A percentile compares a stretch with the other conserved stretches of the same genome.
phyloP scores from a whole-genome alignment of 2,888 invertebrate genomes.

The Ophonus ardosiacus region DNA sequence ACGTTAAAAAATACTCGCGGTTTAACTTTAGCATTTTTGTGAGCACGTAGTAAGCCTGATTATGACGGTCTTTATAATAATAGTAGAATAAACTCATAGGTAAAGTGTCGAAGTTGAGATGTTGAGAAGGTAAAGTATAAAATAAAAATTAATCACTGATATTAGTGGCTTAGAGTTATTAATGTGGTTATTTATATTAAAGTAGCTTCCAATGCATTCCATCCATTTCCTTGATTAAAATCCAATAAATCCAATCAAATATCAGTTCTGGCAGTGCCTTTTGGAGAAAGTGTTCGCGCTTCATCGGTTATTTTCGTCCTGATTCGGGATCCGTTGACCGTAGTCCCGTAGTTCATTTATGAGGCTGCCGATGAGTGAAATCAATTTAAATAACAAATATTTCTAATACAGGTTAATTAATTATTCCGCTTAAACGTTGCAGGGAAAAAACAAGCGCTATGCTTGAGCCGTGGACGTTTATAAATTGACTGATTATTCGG shows the following conservation, averaged over 20 bases:
- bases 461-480: conserved; percentile 56
- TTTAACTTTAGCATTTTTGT: too few species aligned
- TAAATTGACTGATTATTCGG: conserved; percentile 63
- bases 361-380: conserved; percentile 48
- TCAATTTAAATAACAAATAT: conserved; percentile 64
- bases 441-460: conserved; percentile 55
- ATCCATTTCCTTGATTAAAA: conserved; percentile 29
- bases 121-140: not conserved
- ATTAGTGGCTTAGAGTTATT: conserved; percentile 26
- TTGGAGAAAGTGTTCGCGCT: conserved; percentile 18
- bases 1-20: too few species aligned
- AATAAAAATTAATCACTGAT: conserved; percentile 7
- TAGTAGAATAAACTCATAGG: too few species aligned
- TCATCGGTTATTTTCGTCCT: not conserved
- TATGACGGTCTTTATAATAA: too few species aligned
- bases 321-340: conserved; percentile 32
- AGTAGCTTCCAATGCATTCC: not conserved
- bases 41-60: too few species aligned
- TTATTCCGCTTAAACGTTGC: conserved; percentile 58
- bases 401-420: conserved; percentile 60
- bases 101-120: too few species aligned
- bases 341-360: conserved; percentile 38
- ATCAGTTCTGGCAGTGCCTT: not conserved
- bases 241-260: not conserved
- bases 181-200: conserved; percentile 22